Evolutionary conservation across 2,888 invertebrate genomes (phyloP).

Genomic region (Stenotaenia linearis): DNA sequence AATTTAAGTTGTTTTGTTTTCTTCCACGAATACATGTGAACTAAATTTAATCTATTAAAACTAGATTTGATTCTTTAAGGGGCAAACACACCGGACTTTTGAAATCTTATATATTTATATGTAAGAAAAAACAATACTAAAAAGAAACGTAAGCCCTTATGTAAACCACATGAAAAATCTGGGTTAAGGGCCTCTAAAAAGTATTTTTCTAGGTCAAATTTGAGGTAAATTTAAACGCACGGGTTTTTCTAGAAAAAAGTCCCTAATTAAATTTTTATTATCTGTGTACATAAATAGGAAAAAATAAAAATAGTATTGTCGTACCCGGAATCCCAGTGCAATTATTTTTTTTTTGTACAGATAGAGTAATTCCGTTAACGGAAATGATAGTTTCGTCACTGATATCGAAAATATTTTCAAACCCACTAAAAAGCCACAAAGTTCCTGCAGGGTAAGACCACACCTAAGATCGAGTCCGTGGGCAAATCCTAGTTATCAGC

Average conservation of each 20-base stretch:
- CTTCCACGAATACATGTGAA: background rate
- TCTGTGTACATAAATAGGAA: background rate
- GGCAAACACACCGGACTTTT: conserved; percentile 7
- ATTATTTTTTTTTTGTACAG: background rate
- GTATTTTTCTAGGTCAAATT: background rate
- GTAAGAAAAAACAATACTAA: background rate
- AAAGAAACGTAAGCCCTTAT: conserved; percentile 2
- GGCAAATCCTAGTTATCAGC: conserved; percentile 20
- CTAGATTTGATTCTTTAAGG: background rate
- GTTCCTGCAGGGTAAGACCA: background rate
- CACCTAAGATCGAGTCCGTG: conserved; percentile 12
- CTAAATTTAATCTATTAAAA: background rate
- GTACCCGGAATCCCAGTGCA: no score
- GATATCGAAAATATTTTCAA: background rate
- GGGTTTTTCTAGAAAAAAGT: no score
- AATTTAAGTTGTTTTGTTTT: background rate
- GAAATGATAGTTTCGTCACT: background rate
- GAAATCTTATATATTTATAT: background rate
- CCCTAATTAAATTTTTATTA: no score
- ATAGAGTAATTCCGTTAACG: background rate
- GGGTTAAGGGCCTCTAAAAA: background rate
- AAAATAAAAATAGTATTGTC: no score
- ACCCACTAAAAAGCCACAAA: background rate
- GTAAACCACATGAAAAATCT: background rate
- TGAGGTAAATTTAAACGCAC: background rate